Conservation (phyloP, 2,797 vertebrate species). For the Danio tinwini region DNA sequence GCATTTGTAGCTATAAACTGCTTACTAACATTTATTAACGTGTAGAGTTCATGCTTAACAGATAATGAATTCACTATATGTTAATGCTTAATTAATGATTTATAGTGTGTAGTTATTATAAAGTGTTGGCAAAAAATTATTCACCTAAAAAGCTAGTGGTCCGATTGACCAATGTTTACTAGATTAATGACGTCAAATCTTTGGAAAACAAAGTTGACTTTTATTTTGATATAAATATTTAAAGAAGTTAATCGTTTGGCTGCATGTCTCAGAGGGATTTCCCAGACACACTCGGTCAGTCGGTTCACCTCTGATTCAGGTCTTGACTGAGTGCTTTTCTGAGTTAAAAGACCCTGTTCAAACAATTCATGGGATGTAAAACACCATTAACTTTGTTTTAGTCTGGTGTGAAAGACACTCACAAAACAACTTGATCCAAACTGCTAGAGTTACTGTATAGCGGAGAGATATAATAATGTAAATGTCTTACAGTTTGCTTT, state of each 20-base stretch:
- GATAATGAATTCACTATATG: too few relatives aligned
- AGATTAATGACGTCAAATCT: not conserved
- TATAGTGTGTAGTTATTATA: too few relatives aligned
- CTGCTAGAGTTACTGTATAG: slow-evolving; percentile 21
- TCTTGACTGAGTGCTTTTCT: slow-evolving; percentile 66
- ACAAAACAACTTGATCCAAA: slow-evolving; percentile 16
- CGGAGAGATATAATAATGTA: slow-evolving; percentile 34
- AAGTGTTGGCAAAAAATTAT: too few relatives aligned
- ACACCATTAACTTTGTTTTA: slow-evolving; percentile 44
- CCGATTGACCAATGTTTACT: not conserved
- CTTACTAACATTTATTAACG: too few relatives aligned
- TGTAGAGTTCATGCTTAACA: too few relatives aligned
- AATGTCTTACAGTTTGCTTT: slow-evolving; percentile 20
- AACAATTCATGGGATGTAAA: slow-evolving; percentile 27
- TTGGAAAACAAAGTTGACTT: not conserved
- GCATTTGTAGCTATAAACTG: too few relatives aligned
- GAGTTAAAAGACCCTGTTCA: slow-evolving; percentile 68
- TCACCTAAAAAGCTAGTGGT: too few relatives aligned
- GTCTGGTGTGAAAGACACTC: slow-evolving; percentile 15
- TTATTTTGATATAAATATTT: not conserved
- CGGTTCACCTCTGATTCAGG: slow-evolving; percentile 72
- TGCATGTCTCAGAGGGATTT: slow-evolving; percentile 65
- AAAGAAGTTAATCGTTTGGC: too few relatives aligned
- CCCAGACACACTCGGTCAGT: slow-evolving; percentile 68
- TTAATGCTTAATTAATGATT: too few relatives aligned